Conservation (phyloP, 2,888 invertebrate species). For the Netelia inedita region DNA sequence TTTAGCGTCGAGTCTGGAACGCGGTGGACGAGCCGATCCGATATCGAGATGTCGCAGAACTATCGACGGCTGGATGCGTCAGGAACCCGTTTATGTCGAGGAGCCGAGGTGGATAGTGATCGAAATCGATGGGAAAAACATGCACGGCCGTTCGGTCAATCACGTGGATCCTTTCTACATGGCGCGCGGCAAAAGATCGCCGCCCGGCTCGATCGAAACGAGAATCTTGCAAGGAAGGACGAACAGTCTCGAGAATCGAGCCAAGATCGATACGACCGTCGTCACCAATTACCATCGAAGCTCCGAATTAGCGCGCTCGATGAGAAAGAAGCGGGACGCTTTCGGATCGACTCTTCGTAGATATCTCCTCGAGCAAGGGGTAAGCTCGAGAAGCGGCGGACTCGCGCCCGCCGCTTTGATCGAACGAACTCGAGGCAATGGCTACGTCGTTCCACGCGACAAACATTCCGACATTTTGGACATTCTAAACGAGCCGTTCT, state of each 20-base stretch:
- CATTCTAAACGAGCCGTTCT: conserved; percentile 73
- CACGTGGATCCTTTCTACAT: conserved; percentile 76
- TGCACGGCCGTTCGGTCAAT: not conserved
- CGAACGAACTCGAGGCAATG: not conserved
- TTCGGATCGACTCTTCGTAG: conserved; percentile 17
- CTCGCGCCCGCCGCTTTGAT: not conserved
- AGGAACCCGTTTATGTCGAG: conserved; percentile 75
- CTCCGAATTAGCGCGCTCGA: not conserved
- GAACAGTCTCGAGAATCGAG: not conserved
- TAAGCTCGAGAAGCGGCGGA: not conserved
- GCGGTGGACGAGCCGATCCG: not conserved
- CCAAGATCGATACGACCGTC: not conserved
- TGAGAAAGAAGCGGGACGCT: conserved; percentile 35
- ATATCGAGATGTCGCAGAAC: conserved; percentile 54
- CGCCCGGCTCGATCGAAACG: not conserved
- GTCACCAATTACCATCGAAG: not conserved
- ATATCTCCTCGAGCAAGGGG: conserved; percentile 20
- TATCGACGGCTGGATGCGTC: conserved; percentile 65
- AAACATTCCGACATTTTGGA: conserved; percentile 75
- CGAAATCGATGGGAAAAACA: conserved; percentile 47
- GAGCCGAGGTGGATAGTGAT: conserved; percentile 76
- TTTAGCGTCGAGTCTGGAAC: not conserved
- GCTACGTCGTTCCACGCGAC: conserved; percentile 67
- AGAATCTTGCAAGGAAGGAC: not conserved
- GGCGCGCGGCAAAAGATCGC: conserved; percentile 74